Percentiles rank a stretch among this genome's conserved stretches.
Conservation (phyloP, 2,797 vertebrate species). For the Sebastes aleutianus region DNA sequence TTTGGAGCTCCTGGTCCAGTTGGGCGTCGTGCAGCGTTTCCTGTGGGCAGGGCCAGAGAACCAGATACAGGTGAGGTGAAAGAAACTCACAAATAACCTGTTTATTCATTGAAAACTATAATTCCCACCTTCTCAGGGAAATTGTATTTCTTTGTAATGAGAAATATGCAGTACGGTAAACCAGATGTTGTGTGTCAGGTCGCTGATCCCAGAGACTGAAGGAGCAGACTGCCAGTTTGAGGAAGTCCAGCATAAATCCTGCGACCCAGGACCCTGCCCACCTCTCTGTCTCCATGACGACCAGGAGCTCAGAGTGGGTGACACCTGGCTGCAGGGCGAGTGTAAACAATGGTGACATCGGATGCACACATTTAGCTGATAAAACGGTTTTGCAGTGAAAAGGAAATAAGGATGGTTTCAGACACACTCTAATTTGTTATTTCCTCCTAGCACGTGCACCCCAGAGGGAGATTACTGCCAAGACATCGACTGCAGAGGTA, state of each 20-base stretch:
- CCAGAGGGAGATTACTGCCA: constrained; percentile 89
- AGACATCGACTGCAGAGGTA: constrained; percentile 85
- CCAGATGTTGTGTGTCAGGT: constrained; percentile 67
- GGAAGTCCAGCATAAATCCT: constrained; percentile 85
- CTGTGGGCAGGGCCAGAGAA: constrained; percentile 82
- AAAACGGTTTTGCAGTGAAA: neutral
- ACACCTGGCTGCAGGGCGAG: constrained; percentile 87
- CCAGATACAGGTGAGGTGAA: constrained; percentile 84
- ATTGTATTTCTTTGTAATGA: too few species aligned
- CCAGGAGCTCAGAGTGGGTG: constrained; percentile 79
- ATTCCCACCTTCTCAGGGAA: neutral
- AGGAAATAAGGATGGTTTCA: neutral
- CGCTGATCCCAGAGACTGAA: constrained; percentile 77
- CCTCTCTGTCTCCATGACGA: constrained; percentile 83
- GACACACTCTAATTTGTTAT: neutral
- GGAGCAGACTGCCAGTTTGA: constrained; percentile 81
- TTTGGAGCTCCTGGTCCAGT: constrained; percentile 89
- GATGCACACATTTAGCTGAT: neutral
- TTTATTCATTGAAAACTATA: neutral
- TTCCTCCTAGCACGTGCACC: constrained; percentile 84
- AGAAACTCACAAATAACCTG: neutral
- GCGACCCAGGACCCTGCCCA: constrained; percentile 82
- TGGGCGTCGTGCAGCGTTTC: constrained; percentile 88
- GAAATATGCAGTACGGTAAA: neutral
- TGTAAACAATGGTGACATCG: constrained; percentile 88